phyloP scores from a whole-genome alignment of 2,797 vertebrate genomes.

The Clarias pachynema region DNA sequence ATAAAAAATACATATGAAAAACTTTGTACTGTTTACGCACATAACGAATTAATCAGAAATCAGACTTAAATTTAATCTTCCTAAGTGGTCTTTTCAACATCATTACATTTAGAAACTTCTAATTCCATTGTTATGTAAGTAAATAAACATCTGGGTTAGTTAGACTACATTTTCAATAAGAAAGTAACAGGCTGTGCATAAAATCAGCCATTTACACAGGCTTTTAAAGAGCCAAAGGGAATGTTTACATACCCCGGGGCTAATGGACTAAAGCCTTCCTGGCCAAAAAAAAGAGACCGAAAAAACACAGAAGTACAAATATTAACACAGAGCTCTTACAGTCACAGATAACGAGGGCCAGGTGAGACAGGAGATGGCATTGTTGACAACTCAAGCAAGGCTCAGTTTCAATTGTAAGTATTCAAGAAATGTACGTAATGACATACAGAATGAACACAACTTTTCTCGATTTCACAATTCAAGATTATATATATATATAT shows the following conservation, averaged over 20 bases:
- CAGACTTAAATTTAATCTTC: not conserved
- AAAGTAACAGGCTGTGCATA: not conserved
- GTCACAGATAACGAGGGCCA: not conserved
- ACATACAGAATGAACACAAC: no score
- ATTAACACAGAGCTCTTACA: not conserved
- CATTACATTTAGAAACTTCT: not conserved
- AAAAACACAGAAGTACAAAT: not conserved
- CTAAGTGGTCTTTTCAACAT: not conserved
- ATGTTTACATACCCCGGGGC: not conserved
- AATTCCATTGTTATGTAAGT: not conserved
- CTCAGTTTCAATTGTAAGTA: not conserved
- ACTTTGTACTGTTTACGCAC: not conserved
- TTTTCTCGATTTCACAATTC: no score
- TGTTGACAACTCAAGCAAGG: not conserved
- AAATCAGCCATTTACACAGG: not conserved
- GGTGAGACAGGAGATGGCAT: not conserved
- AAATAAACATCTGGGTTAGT: not conserved
- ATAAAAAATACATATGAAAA: not conserved
- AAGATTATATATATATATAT: no score
- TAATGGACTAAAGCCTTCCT: not conserved
- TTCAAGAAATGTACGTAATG: not conserved
- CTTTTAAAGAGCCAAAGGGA: not conserved
- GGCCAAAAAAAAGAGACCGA: not conserved
- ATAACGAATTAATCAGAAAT: constrained; percentile 7
- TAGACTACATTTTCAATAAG: not conserved